These are phyloP conservation scores for Parapsyche elsis DNA, from an alignment of 1,140 invertebrate genomes.

Conservation along the genomic window DNA sequence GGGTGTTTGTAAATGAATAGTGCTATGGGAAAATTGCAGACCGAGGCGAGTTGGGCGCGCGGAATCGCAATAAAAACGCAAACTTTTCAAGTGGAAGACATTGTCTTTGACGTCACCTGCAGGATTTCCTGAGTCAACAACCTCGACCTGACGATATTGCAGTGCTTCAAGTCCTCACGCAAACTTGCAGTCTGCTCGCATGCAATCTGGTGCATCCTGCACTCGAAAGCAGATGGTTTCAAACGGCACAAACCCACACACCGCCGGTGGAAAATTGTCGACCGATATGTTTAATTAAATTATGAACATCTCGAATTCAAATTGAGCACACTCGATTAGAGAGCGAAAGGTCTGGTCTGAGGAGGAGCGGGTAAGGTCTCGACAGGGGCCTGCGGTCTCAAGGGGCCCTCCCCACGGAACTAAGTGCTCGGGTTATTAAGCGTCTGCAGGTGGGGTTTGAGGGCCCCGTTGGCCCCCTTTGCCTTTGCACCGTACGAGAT, in stretches of 20 bases:
- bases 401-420: constrained; percentile 20
- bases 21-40: no score
- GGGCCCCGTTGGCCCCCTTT: not conserved
- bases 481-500: constrained; percentile 38
- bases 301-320: no score
- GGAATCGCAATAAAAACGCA: no score
- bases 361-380: not conserved
- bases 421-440: constrained; percentile 53
- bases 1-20: no score
- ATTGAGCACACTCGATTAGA: not conserved
- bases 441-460: constrained; percentile 15
- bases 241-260: not conserved
- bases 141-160: not conserved
- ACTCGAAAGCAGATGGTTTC: not conserved
- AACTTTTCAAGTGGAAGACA: not conserved
- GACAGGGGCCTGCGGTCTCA: constrained; percentile 26
- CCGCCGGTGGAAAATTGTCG: not conserved
- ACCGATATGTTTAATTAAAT: no score
- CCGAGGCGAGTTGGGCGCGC: no score
- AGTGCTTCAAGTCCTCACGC: not conserved
- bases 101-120: constrained; percentile 19
- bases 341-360: not conserved
- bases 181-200: not conserved
- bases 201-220: not conserved
- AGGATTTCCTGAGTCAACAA: constrained; percentile 32